Conservation (phyloP, 2,113 vertebrate genomes). For the Podiceps cristatus region DNA sequence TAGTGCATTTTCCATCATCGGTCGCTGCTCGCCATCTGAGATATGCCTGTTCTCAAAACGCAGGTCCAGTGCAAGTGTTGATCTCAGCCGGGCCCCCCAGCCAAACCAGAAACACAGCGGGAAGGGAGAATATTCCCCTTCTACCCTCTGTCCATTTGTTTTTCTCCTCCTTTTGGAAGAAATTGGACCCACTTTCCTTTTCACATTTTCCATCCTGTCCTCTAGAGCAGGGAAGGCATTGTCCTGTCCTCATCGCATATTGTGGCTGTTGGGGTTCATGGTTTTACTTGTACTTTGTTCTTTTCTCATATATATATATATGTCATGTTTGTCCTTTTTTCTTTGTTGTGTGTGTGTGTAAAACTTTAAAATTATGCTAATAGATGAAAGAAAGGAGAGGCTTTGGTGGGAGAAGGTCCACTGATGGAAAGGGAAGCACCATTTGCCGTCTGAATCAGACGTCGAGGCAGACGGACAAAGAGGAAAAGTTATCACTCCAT, state of each 20-base stretch:
- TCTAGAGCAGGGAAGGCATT: constrained; percentile 11
- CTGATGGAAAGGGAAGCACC: constrained; percentile 78
- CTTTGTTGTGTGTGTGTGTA: not conserved
- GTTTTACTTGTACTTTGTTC: constrained; percentile 29
- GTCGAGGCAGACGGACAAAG: constrained; percentile 78
- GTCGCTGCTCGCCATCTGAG: not conserved
- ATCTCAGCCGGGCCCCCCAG: not conserved
- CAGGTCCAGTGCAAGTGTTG: constrained; percentile 33
- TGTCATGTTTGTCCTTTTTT: not conserved
- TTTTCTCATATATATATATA: not conserved
- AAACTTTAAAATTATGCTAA: constrained; percentile 65
- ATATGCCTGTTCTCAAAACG: not conserved
- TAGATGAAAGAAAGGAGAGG: constrained; percentile 61
- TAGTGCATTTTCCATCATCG: constrained; percentile 70
- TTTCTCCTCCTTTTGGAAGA: not conserved
- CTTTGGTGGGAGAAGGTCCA: constrained; percentile 69
- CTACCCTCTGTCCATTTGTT: not conserved
- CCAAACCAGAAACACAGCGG: not conserved
- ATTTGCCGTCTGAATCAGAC: constrained; percentile 80
- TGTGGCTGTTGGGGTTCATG: not conserved
- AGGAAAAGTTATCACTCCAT: constrained; percentile 79
- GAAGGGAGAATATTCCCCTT: not conserved
- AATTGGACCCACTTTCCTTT: constrained; percentile 41
- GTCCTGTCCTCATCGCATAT: not conserved
- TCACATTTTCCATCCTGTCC: constrained; percentile 39